Evolutionary conservation across 2,888 invertebrate species (phyloP).

Genomic region (Drosophila pseudotalamancana): DNA sequence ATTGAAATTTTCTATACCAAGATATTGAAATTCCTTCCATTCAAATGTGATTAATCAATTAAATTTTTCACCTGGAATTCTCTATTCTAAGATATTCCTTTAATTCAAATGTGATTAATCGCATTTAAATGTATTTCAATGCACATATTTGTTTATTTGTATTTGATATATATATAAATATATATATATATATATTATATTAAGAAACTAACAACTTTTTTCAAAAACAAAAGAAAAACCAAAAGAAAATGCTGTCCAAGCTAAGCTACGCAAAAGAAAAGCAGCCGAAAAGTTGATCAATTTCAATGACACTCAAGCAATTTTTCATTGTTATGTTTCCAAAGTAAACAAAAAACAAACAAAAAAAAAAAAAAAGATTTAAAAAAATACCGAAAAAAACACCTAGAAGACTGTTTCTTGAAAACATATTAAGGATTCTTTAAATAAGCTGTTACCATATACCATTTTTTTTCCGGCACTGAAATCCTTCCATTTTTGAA

Average conservation of each 20-base stretch:
- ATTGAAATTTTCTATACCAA: not conserved
- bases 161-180: constrained; percentile 11
- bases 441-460: constrained; percentile 24
- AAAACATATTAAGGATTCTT: constrained; percentile 40
- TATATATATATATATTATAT: constrained; percentile 14
- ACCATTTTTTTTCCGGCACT: constrained; percentile 17
- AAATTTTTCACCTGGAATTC: too few species aligned
- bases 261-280: constrained; percentile 44
- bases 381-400: constrained; percentile 40
- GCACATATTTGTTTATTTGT: constrained; percentile 24
- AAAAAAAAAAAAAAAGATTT: constrained; percentile 9
- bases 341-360: constrained; percentile 62
- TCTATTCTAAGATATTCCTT: not conserved
- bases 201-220: constrained; percentile 25
- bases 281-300: constrained; percentile 2
- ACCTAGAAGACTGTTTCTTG: constrained; percentile 47
- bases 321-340: constrained; percentile 57
- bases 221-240: not conserved
- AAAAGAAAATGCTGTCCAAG: constrained; percentile 50
- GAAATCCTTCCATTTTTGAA: constrained; percentile 5
- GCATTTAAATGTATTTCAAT: not conserved
- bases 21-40: not conserved
- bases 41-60: too few species aligned
- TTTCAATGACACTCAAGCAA: constrained; percentile 36
- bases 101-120: not conserved